Base-by-base conservation (phyloP, 1,140 invertebrate genomes). In the Drosophila ambigua region DNA sequence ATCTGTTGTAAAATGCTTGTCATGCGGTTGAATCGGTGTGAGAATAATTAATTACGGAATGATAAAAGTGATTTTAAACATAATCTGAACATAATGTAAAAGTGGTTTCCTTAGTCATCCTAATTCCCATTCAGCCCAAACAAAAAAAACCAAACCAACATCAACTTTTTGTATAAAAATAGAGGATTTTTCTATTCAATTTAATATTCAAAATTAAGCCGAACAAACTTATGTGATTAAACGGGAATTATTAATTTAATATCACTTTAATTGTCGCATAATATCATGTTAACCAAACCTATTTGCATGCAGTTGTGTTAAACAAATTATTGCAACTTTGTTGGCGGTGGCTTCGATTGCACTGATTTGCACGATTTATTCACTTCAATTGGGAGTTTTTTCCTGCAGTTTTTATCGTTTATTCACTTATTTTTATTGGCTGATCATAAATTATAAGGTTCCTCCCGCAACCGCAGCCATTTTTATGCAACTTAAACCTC, bases 401-500 rank as follows among this genome's bases (percentile, higher is more conserved):
- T n/a, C 79, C 68, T 79, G 77, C 67, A 65, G 66, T 88, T 77
- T 39, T 11, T 39, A 39, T 39, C 71, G 72, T 88, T 85, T 82
- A 76, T 78, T 82, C 83, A 82, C 82, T 88, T 85, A 88, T 82
- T 88, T 85, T 79, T 85, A 82, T 88, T 75, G 83, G 68, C 74
- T 82, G 75, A 71, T 61, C 59, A 77, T 85, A 77, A 73, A 76
- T 80, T 81, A 74, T 87, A 85, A 78, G 71, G 65, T 41, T 77
- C 87, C 62, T 85, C 24, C 24, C 46, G 48, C n/a, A 39, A 46
- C 50, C 43, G 16, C 7, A 28, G 24, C 15, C 24, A 46, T 60
- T 49, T 51, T 49, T 15, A 15, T 45, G 54, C 35, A 46, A 41
- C 57, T 57, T 44, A 48, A 48, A 41, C 51, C 43, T 50, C 60